Evolutionary conservation across 2,113 vertebrate genomes (phyloP).

Genomic region (Malurus melanocephalus): DNA sequence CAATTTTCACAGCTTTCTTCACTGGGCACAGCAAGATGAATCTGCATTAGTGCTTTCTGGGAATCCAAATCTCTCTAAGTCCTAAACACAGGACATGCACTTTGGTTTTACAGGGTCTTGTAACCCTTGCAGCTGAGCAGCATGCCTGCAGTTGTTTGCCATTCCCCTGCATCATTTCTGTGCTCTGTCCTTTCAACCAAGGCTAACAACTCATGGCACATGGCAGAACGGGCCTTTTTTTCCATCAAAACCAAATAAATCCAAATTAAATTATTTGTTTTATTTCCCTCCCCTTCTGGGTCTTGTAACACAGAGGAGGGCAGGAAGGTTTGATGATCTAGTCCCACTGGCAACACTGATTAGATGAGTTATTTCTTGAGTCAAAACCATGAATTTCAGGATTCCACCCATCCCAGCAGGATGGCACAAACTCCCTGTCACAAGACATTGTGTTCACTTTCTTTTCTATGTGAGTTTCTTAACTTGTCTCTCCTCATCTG

Average conservation of each 20-base stretch:
- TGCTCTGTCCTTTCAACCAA: background rate
- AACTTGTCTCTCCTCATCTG: background rate
- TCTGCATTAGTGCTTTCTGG: constrained; percentile 22
- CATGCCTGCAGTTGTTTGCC: background rate
- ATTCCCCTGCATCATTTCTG: background rate
- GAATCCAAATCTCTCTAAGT: background rate
- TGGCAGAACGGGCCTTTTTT: background rate
- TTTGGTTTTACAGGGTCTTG: background rate
- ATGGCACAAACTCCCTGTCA: background rate
- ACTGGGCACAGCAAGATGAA: background rate
- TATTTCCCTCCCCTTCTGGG: background rate
- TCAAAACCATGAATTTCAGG: background rate
- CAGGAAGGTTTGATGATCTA: background rate
- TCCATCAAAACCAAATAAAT: background rate
- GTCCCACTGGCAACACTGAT: background rate
- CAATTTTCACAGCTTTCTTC: constrained; percentile 41
- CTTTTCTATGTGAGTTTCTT: background rate
- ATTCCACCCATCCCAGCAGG: background rate
- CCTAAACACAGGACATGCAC: background rate
- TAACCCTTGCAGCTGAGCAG: background rate
- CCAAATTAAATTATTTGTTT: background rate
- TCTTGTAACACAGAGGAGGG: background rate
- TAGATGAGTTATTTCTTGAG: background rate
- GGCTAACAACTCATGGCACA: background rate
- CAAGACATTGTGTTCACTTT: background rate